Evolutionary conservation across 2,888 invertebrate genomes (phyloP).

Genomic region (Cartodere bifasciata): DNA sequence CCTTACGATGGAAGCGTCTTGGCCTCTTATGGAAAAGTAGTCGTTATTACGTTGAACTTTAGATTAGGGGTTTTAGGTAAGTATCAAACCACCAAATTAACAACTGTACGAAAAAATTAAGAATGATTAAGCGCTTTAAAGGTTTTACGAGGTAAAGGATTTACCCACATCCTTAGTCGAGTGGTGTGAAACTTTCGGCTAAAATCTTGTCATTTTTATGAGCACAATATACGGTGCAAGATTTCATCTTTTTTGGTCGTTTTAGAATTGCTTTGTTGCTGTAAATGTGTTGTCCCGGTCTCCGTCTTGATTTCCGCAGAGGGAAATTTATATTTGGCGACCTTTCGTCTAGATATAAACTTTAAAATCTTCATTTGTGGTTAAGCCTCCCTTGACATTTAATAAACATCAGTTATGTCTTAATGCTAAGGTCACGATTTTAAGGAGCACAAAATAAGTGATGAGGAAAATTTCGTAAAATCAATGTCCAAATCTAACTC

Average conservation of each 20-base stretch:
- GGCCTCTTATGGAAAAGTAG: conserved; percentile 80
- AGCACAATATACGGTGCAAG: conserved; percentile 25
- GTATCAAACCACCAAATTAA: too few relatives aligned
- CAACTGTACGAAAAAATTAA: too few relatives aligned
- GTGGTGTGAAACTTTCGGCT: conserved; percentile 22
- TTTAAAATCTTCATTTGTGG: conserved; percentile 15
- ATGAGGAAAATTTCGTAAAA: too few relatives aligned
- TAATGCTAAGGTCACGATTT: too few relatives aligned
- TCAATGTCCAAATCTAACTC: too few relatives aligned
- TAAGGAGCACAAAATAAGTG: too few relatives aligned
- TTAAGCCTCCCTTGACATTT: conserved; percentile 13
- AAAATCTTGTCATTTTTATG: conserved; percentile 29
- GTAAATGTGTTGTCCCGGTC: conserved; percentile 26
- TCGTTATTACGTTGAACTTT: conserved; percentile 59
- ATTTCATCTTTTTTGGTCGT: conserved; percentile 28
- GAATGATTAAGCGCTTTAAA: too few relatives aligned
- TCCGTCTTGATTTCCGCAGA: conserved; percentile 30
- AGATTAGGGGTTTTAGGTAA: conserved; percentile 13
- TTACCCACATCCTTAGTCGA: too few relatives aligned
- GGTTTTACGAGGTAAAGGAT: too few relatives aligned
- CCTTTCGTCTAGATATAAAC: too few relatives aligned
- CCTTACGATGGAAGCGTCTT: conserved; percentile 91
- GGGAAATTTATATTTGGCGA: conserved; percentile 31
- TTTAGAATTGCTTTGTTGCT: conserved; percentile 28
- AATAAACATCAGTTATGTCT: conserved; percentile 13